Base-by-base conservation (phyloP, 2,797 vertebrate genomes). In the Bradypodion pumilum region DNA sequence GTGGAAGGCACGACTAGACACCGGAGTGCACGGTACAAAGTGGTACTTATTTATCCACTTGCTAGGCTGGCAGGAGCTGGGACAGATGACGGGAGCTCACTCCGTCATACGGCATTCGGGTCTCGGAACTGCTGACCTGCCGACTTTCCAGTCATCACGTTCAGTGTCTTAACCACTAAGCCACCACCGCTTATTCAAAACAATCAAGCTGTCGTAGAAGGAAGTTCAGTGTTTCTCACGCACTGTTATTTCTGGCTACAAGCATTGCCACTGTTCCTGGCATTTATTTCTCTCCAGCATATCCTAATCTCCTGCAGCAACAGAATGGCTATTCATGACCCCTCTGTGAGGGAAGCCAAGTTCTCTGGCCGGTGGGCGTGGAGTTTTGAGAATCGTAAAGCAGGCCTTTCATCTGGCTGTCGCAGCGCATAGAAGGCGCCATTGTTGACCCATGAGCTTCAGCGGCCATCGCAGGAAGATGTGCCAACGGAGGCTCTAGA, bases 361-460 rank as follows among this genome's bases (percentile, higher is more conserved):
- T 89, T 88, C 80, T 16, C 0, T 49, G 62, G 85, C 62, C 70
- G 12, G 69, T 62, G 80, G 89, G 82, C 84, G 80, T 76, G 77
- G 66, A 78, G 81, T 52, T 74, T 88, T 66, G 87, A 84, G 83
- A 52, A 6, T 13, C 49, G 40, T 81, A 60, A 88, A 88, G 85
- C 70, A 74, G 82, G 84, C 84, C 82, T 80, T 84, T 85, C 86
- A 87, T 77, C 62, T 81, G 77, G 83, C 62, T 56, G 46, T 85
- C 76, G 80, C 0, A 1, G n/a, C 69, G 59, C 87, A 89, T 88
- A 92, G 88, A 91, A 73, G 66, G 79, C 42, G 60, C 82, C 63
- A 77, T 92, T 92, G 91, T 92, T 89, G 66, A 15, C 56, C 74
- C 52, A 42, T 81, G 69, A 19, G 87, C 83, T 35, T 80, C 76